These are phyloP conservation scores for Scylla paramamosain DNA, from an alignment of 1,140 invertebrate species.

Conservation along the genomic window DNA sequence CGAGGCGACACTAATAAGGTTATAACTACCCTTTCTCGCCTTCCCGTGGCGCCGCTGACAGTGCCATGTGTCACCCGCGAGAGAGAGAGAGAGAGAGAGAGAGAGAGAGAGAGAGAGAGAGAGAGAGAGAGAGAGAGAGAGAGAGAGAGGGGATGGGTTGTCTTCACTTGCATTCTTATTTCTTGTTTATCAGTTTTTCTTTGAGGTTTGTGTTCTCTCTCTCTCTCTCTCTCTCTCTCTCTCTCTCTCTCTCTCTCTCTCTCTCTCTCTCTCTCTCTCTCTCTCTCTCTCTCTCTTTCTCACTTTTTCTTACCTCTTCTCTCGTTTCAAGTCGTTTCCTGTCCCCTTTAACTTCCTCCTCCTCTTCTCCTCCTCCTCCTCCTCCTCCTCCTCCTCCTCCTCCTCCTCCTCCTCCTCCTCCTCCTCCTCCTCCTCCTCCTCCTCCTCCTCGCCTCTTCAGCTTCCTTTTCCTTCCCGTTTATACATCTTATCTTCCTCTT, in stretches of 20 bases:
- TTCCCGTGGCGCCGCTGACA: slow-evolving; percentile 42
- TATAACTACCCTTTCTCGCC: slow-evolving; percentile 31
- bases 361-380: neutral
- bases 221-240: neutral
- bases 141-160: neutral
- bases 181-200: no score
- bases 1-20: slow-evolving; percentile 37
- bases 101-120: neutral
- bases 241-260: neutral
- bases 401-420: neutral
- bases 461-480: no score
- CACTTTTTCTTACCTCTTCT: slow-evolving; percentile 13
- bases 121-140: neutral
- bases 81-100: slow-evolving; percentile 27
- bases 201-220: neutral
- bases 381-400: slow-evolving; percentile 8
- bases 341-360: neutral
- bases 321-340: slow-evolving; percentile 21
- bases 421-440: slow-evolving; percentile 7
- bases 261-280: slow-evolving; percentile 3
- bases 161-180: no score
- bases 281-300: neutral
- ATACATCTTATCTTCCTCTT: neutral
- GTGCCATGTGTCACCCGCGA: slow-evolving; percentile 10
- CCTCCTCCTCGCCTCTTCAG: neutral